These are phyloP conservation scores for Cantharis nigra DNA, from an alignment of 2,888 invertebrate genomes.

Conservation along the genomic window DNA sequence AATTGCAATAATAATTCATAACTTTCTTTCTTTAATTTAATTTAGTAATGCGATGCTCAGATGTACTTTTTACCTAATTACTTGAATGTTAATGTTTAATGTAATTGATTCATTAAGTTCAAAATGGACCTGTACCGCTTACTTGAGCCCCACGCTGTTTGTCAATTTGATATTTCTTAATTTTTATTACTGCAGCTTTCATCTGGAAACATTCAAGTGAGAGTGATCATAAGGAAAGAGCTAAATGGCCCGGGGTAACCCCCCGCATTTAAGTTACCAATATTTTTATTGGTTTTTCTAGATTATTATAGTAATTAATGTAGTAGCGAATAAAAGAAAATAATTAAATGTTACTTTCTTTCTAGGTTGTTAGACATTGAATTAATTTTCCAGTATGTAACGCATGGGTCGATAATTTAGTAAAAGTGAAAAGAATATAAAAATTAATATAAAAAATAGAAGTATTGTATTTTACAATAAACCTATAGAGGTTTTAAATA, in stretches of 20 bases:
- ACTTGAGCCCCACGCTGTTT: too few relatives aligned
- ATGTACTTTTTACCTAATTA: neutral
- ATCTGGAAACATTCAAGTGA: too few relatives aligned
- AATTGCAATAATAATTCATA: neutral
- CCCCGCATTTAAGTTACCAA: too few relatives aligned
- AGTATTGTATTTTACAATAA: neutral
- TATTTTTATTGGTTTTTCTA: neutral
- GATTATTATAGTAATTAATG: neutral
- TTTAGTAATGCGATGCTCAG: neutral
- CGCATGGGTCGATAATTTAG: neutral
- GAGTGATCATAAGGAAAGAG: too few relatives aligned
- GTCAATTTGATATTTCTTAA: too few relatives aligned
- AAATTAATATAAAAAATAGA: too few relatives aligned
- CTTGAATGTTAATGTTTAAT: neutral
- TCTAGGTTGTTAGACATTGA: neutral
- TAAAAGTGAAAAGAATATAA: neutral
- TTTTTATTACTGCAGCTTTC: too few relatives aligned
- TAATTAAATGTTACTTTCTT: neutral
- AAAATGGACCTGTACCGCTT: too few relatives aligned
- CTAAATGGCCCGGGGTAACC: too few relatives aligned
- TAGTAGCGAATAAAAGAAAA: neutral
- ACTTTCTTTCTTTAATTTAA: neutral
- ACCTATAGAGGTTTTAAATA: neutral
- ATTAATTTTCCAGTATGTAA: neutral
- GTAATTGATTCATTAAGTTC: too few relatives aligned